A percentile compares a stretch with the other conserved stretches of the same genome.
phyloP scores from a whole-genome alignment of 2,113 vertebrate species.

The Oplegnathus fasciatus region DNA sequence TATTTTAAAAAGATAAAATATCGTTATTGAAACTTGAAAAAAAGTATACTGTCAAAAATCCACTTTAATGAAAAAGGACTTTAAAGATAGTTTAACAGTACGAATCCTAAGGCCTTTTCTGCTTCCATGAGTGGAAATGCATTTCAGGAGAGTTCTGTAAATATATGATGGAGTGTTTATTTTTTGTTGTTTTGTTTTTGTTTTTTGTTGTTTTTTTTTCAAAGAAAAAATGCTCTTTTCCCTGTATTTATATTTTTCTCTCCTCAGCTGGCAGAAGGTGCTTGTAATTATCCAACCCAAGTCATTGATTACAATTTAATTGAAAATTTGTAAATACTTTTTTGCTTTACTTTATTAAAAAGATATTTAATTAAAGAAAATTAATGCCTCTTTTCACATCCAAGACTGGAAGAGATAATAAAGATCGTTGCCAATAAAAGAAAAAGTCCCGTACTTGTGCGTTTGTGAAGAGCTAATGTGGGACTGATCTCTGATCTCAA shows the following conservation, averaged over 20 bases:
- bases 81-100: slow-evolving; percentile 63
- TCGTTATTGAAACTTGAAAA: slow-evolving; percentile 74
- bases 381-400: slow-evolving; percentile 91
- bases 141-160: slow-evolving; percentile 86
- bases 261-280: slow-evolving; percentile 86
- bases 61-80: slow-evolving; percentile 54
- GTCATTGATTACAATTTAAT: slow-evolving; percentile 88
- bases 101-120: slow-evolving; percentile 81
- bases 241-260: slow-evolving; percentile 90
- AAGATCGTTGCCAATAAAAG: slow-evolving; percentile 83
- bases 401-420: slow-evolving; percentile 90
- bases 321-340: slow-evolving; percentile 91
- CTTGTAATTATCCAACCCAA: slow-evolving; percentile 89
- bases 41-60: slow-evolving; percentile 53
- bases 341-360: slow-evolving; percentile 91
- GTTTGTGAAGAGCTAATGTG: slow-evolving; percentile 23
- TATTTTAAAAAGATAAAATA: slow-evolving; percentile 69
- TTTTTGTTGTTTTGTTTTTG: slow-evolving; percentile 63
- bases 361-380: slow-evolving; percentile 92
- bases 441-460: not conserved
- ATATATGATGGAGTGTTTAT: slow-evolving; percentile 72
- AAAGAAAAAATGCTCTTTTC: slow-evolving; percentile 73
- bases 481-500: no score
- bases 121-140: slow-evolving; percentile 77
- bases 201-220: slow-evolving; percentile 58